Evolutionary conservation across 2,888 invertebrate species (phyloP).

Genomic region (Mesorhabditis sp.): DNA sequence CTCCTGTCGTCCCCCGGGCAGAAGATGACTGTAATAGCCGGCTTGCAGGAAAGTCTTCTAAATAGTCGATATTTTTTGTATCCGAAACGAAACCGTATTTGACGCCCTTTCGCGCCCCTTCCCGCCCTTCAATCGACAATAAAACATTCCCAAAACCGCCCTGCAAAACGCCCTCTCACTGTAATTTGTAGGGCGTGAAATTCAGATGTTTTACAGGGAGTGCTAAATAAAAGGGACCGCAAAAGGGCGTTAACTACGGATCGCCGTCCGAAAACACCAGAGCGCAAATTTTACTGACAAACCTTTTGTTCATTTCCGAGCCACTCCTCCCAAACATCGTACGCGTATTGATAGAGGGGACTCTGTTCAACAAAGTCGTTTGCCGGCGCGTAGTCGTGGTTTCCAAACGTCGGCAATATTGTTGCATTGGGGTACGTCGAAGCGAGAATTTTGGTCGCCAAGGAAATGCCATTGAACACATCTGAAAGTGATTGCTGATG

Average conservation of each 20-base stretch:
- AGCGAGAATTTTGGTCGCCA: slow-evolving; percentile 21
- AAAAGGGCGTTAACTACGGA: too few species aligned
- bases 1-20: slow-evolving; percentile 10
- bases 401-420: slow-evolving; percentile 50
- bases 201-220: too few species aligned
- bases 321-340: slow-evolving; percentile 40
- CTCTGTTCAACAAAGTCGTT: slow-evolving; percentile 38
- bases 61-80: not conserved
- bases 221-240: too few species aligned
- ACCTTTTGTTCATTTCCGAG: slow-evolving; percentile 38
- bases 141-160: too few species aligned
- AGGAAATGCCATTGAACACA: slow-evolving; percentile 25
- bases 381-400: slow-evolving; percentile 52
- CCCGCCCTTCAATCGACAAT: not conserved
- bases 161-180: too few species aligned
- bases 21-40: slow-evolving; percentile 45
- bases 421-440: slow-evolving; percentile 29
- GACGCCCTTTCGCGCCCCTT: not conserved
- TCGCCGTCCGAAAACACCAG: too few species aligned
- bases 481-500: slow-evolving; percentile 20
- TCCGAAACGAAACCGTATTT: not conserved
- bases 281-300: not conserved
- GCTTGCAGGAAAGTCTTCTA: slow-evolving; percentile 42
- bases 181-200: too few species aligned
- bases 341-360: slow-evolving; percentile 27